phyloP scores from a whole-genome alignment of 2,888 invertebrate species.

The Aphidius colemani region DNA sequence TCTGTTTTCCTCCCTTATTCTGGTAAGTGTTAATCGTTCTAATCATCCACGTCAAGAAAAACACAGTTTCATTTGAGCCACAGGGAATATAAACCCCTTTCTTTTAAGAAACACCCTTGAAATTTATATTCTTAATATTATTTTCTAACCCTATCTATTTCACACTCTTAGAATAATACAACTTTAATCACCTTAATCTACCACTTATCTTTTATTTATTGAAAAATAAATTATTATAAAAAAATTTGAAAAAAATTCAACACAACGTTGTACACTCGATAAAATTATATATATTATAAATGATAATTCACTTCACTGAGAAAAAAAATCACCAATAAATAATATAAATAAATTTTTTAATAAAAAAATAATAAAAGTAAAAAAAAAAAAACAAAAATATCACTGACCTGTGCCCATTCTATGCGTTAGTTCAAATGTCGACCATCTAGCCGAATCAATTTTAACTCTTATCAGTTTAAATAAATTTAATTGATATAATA shows the following conservation, averaged over 20 bases:
- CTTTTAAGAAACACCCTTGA: conserved; percentile 44
- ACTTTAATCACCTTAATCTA: no score
- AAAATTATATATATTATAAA: neutral
- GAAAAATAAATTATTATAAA: neutral
- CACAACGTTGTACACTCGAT: no score
- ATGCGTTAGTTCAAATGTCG: conserved; percentile 59
- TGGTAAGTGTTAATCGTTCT: conserved; percentile 55
- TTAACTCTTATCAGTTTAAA: conserved; percentile 39
- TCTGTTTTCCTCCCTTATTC: conserved; percentile 55
- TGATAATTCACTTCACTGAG: neutral
- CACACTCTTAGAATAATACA: conserved; percentile 41
- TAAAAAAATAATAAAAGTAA: neutral
- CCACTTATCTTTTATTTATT: conserved; percentile 21
- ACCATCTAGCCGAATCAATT: conserved; percentile 41
- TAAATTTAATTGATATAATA: no score
- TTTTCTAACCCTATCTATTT: conserved; percentile 44
- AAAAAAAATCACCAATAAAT: neutral
- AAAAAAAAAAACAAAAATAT: conserved; percentile 23
- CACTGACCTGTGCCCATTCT: conserved; percentile 76
- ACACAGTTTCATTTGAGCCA: conserved; percentile 56
- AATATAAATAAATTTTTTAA: neutral
- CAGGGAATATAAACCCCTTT: conserved; percentile 45
- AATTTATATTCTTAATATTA: conserved; percentile 32
- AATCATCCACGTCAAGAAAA: conserved; percentile 60
- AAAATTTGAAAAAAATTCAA: no score